Conservation (phyloP, 2,113 vertebrate species). For the Myiopsitta monachus region DNA sequence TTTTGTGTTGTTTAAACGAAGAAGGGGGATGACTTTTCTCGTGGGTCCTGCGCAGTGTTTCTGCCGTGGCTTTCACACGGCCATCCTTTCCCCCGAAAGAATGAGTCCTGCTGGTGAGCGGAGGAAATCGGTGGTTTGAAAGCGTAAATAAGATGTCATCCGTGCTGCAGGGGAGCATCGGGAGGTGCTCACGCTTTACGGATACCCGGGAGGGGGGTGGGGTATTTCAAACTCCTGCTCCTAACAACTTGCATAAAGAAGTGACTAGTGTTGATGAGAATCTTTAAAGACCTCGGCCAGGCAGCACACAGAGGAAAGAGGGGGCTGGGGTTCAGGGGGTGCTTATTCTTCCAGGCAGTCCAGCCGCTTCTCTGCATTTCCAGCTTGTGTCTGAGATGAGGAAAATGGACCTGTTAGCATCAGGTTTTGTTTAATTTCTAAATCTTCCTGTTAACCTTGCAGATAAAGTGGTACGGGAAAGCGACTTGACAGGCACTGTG, state of each 20-base stretch:
- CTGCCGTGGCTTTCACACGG: background rate
- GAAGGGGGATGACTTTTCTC: background rate
- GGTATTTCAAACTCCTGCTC: background rate
- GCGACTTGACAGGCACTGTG: background rate
- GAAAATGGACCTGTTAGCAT: background rate
- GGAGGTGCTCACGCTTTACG: background rate
- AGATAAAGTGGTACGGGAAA: background rate
- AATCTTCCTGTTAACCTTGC: background rate
- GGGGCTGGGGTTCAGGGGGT: background rate
- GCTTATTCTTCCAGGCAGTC: background rate
- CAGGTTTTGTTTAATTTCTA: background rate
- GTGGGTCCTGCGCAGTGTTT: background rate
- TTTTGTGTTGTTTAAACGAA: background rate
- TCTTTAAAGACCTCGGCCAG: background rate
- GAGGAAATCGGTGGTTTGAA: background rate
- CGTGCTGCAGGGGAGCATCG: background rate
- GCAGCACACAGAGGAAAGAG: background rate
- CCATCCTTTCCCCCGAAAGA: background rate
- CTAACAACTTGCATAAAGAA: background rate
- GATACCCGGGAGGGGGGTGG: background rate
- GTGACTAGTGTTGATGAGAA: background rate
- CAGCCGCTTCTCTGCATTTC: background rate
- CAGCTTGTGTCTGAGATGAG: background rate
- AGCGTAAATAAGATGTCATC: constrained; percentile 29
- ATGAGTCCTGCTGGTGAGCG: background rate